These are phyloP conservation scores for Eolophus roseicapilla DNA, from an alignment of 2,113 vertebrate genomes.

Conservation along the genomic window DNA sequence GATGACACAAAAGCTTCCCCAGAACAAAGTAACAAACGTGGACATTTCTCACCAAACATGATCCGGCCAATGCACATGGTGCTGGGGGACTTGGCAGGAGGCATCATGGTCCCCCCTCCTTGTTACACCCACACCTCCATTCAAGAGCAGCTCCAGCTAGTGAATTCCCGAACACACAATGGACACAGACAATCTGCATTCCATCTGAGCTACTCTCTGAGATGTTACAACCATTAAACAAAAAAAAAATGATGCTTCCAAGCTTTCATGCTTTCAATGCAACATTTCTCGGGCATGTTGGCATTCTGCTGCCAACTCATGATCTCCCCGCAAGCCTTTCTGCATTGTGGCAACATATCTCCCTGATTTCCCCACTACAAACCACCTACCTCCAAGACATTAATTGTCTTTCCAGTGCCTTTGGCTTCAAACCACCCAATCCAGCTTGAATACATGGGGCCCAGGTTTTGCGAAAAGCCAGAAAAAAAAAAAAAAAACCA, in stretches of 20 bases:
- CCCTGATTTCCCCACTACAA: background rate
- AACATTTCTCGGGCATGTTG: background rate
- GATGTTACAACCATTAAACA: background rate
- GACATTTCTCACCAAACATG: background rate
- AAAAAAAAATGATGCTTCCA: background rate
- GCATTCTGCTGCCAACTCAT: background rate
- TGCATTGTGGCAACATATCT: background rate
- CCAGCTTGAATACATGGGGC: accelerated
- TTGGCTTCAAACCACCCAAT: background rate
- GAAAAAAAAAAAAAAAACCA: background rate
- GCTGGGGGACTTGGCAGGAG: background rate
- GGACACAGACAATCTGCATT: background rate
- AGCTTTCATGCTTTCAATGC: background rate
- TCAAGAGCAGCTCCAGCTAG: constrained; percentile 6
- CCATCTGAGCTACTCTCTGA: background rate
- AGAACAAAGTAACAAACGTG: accelerated
- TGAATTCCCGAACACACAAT: background rate
- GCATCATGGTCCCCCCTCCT: background rate
- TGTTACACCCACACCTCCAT: background rate
- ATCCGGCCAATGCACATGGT: accelerated
- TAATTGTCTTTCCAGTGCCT: background rate
- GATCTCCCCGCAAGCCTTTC: background rate
- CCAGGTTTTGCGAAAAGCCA: background rate
- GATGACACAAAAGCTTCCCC: background rate
- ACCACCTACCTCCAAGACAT: background rate